These are phyloP conservation scores for Ptychobarbus kaznakovi DNA, from an alignment of 2,797 vertebrate species.

Conservation along the genomic window DNA sequence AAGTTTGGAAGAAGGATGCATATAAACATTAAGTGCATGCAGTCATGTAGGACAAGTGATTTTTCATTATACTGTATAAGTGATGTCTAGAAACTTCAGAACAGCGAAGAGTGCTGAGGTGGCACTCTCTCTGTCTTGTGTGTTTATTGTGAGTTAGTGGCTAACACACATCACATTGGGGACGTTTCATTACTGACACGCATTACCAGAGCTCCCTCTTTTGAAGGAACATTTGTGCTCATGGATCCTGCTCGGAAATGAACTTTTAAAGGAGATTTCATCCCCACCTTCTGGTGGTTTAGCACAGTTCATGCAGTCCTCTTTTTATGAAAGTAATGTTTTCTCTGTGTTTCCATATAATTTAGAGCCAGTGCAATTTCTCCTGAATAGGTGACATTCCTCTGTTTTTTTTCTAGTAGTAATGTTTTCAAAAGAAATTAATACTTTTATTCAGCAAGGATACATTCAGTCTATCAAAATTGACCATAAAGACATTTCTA, in stretches of 20 bases:
- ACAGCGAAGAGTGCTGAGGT: slow-evolving; percentile 25
- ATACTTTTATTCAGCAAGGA: neutral
- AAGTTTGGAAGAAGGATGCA: neutral
- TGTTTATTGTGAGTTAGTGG: neutral
- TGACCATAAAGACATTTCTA: neutral
- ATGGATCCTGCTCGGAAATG: neutral
- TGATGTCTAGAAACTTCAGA: slow-evolving; percentile 8
- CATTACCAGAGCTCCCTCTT: slow-evolving; percentile 39
- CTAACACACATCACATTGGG: neutral
- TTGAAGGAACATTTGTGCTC: neutral
- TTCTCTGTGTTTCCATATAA: neutral
- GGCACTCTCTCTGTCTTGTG: slow-evolving; percentile 17
- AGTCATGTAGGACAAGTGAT: neutral
- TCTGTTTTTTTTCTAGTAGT: neutral
- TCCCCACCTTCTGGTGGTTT: slow-evolving; percentile 73
- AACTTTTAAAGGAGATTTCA: slow-evolving; percentile 54
- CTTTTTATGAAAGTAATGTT: neutral
- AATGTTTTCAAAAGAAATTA: neutral
- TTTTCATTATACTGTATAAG: neutral
- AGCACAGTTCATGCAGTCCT: slow-evolving; percentile 5
- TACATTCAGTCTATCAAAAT: neutral
- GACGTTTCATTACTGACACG: slow-evolving; percentile 24
- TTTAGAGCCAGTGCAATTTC: neutral
- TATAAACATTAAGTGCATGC: neutral
- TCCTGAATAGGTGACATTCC: neutral